Evolutionary conservation across 2,113 vertebrate species (phyloP), one percentile per base, ranked within the genome.

Genomic region (Phyllostomus hastatus): DNA sequence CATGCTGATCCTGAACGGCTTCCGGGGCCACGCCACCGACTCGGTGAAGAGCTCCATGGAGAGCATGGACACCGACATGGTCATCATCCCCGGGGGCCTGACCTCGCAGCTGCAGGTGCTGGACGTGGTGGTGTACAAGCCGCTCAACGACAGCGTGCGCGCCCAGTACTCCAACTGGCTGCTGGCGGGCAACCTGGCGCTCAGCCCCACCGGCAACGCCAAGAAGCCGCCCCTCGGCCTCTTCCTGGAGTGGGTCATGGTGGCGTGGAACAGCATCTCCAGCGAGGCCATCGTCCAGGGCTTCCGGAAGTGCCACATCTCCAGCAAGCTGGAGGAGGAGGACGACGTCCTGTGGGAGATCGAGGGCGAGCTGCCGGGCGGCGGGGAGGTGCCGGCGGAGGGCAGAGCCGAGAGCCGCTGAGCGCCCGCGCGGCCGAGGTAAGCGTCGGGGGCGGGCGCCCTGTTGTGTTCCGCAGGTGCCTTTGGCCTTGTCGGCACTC

Each of bases 221-320:
- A 98, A 98, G 97, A 98, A 98, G 87, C 97, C 97, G 0, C 97
- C 97, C 1, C 95, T 98, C 15, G 97, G 97, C 33, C 97, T 98
- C 83, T 98, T 98, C 73, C 96, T 98, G 80, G 97, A 98, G 93
- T 98, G 97, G 97, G 97, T 98, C 80, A 98, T 98, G 97, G 97
- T 97, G 0, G 97, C 97, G 0, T 98, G 97, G 97, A 96, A 98
- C 8, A 97, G 87, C 97, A 98, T 98, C 97, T 78, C 97, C 0
- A 97, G 97, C 1, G 97, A 98, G 6, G 93, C 97, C 90, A 97
- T 98, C 2, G 76, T 98, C 31, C 97, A 97, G 3, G 97, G 97
- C 0, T 98, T 98, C 90, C 93, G 54, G 79, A 97, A 92, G 94
- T 98, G 97, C 97, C 97, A 97, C 87, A 97, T 98, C 93, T 97